Percentiles rank a stretch among this genome's conserved stretches.
These are phyloP conservation scores for Spodoptera picta DNA, from an alignment of 2,888 invertebrate genomes.

Conservation along the genomic window DNA sequence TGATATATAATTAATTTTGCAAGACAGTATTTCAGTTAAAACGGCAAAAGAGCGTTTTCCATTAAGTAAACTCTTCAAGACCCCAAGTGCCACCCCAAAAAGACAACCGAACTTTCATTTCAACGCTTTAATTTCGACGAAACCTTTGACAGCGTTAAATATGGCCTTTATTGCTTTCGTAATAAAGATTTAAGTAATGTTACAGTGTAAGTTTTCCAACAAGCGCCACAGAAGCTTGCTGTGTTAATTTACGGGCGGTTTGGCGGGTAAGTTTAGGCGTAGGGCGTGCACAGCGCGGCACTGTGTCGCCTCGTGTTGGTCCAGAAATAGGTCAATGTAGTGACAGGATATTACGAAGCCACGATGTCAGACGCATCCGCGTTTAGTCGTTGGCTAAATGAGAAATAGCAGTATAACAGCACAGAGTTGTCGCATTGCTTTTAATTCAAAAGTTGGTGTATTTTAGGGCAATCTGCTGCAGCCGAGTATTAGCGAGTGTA, in stretches of 20 bases:
- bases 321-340: constrained; percentile 75
- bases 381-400: constrained; percentile 78
- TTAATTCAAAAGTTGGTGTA: constrained; percentile 53
- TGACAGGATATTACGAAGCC: constrained; percentile 86
- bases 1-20: constrained; percentile 32
- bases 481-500: constrained; percentile 34
- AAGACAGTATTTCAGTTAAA: constrained; percentile 50
- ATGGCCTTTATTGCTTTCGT: constrained; percentile 84
- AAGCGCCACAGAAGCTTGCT: constrained; percentile 52
- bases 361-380: constrained; percentile 80
- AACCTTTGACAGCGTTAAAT: constrained; percentile 80
- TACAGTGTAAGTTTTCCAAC: constrained; percentile 63
- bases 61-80: constrained; percentile 73
- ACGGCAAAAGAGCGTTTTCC: constrained; percentile 57
- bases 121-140: constrained; percentile 77
- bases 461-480: constrained; percentile 50
- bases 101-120: constrained; percentile 78
- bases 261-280: constrained; percentile 49
- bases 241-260: constrained; percentile 56
- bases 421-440: constrained; percentile 51
- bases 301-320: constrained; percentile 60
- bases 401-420: constrained; percentile 78
- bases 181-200: constrained; percentile 80
- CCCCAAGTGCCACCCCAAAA: constrained; percentile 69
- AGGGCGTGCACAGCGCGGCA: constrained; percentile 56